phyloP scores from a whole-genome alignment of 1,140 invertebrate species.

The Drosophila aff. region DNA sequence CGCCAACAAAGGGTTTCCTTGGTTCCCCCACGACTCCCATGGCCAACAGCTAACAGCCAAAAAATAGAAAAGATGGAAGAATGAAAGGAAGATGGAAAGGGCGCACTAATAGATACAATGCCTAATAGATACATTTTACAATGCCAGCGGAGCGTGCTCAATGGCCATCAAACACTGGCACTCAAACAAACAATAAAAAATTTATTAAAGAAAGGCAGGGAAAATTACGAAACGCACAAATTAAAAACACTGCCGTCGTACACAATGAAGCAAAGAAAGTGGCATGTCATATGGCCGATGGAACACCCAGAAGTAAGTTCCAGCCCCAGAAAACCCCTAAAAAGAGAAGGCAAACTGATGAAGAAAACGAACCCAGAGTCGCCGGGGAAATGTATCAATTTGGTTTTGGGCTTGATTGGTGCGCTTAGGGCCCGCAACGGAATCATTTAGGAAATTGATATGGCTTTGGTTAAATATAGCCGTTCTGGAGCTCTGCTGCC shows the following conservation, averaged over 20 bases:
- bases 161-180: constrained; percentile 70
- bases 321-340: constrained; percentile 17
- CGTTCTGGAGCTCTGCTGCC: constrained; percentile 30
- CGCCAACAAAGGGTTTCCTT: constrained; percentile 58
- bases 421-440: constrained; percentile 62
- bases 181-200: constrained; percentile 83
- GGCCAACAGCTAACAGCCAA: not conserved
- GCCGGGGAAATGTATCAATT: constrained; percentile 77
- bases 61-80: constrained; percentile 18
- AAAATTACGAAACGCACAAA: constrained; percentile 79
- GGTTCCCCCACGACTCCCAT: not conserved
- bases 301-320: constrained; percentile 75
- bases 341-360: constrained; percentile 9
- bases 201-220: constrained; percentile 78
- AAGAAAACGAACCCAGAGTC: constrained; percentile 30
- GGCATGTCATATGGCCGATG: constrained; percentile 77
- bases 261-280: constrained; percentile 67
- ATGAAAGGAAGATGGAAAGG: constrained; percentile 46
- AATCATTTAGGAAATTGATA: constrained; percentile 80
- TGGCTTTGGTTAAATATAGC: constrained; percentile 55
- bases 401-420: constrained; percentile 70
- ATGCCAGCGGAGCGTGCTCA: constrained; percentile 70
- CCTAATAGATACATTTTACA: constrained; percentile 78
- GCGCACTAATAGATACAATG: constrained; percentile 68
- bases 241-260: constrained; percentile 57